Base-by-base conservation (phyloP, 2,888 invertebrate genomes). In the Amiota minor region DNA sequence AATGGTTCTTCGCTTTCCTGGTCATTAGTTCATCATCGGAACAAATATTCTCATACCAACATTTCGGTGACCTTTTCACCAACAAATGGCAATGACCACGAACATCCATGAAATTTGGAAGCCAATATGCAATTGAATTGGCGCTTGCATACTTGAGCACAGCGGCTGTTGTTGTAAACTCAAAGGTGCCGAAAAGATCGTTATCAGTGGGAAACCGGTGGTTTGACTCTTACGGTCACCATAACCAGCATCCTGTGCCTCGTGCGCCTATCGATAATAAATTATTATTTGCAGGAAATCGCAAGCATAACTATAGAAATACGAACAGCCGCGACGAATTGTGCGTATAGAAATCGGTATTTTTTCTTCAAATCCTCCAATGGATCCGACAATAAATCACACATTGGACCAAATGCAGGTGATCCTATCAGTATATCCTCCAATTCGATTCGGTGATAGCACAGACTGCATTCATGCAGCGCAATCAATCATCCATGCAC, bases 381-480 rank as follows among this genome's bases (percentile, higher is more conserved):
- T 59, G 99, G 99, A 92, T 99, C 99, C 84, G 99, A 99, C 80
- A 99, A 93, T 80, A 99, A 93, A 91, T 99, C 99, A 92, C 99
- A 99, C 98, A 99, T 99, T 77, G 99, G 99, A 85, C 99, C 99
- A 89, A 95, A 95, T 86, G 99, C 98, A 81, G 99, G 99, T 77
- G 99, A 92, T 99, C 99, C 94, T 99, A 93, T 95, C 98, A 92
- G 92, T 91, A 99, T 98, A 92, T 99, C 99, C 91, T 99, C 99
- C 92, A 99, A 93, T 91, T 94, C 98, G 92, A 97, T 93, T 99
- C 99, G 74, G 99, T 83, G 98, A 98, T 73, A 99, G 93, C 99
- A 99, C 89, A 99, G 94, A 99, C 93, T 99, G 99, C 93, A 92
- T 99, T 99, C 98, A 99, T 99, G 99, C 99, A 89, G 99, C 98